These are phyloP conservation scores for Silurus asotus DNA, from an alignment of 2,113 vertebrate species.

Conservation along the genomic window DNA sequence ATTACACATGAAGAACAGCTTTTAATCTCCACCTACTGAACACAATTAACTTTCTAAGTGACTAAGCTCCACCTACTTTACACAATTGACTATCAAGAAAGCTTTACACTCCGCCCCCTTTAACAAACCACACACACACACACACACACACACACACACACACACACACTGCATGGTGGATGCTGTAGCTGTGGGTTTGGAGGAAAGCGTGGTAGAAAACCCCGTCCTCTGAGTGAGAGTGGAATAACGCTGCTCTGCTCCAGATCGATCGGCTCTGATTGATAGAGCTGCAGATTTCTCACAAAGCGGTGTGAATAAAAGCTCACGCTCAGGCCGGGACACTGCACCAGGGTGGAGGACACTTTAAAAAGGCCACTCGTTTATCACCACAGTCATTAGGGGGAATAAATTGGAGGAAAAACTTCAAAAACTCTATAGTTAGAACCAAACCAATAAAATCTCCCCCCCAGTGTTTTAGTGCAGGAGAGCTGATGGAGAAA, in stretches of 20 bases:
- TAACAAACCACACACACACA: neutral
- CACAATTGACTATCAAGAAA: neutral
- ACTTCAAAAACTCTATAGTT: neutral
- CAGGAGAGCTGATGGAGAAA: neutral
- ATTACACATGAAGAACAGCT: no score
- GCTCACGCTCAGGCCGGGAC: conserved; percentile 4
- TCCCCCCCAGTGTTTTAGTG: neutral
- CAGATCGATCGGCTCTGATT: conserved; percentile 55
- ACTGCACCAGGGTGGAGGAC: conserved; percentile 1
- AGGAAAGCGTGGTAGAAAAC: neutral
- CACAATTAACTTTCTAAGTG: no score
- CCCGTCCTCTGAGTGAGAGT: conserved; percentile 27
- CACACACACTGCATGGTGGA: neutral
- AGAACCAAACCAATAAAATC: neutral
- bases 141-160: conserved; percentile 28
- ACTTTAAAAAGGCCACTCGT: conserved; percentile 45
- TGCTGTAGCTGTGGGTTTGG: neutral
- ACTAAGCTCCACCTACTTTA: neutral
- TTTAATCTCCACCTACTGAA: no score
- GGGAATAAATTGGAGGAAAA: conserved; percentile 37
- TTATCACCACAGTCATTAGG: conserved; percentile 53
- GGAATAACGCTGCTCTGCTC: conserved; percentile 43
- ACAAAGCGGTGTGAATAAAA: conserved; percentile 48
- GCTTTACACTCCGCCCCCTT: neutral
- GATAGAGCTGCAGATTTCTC: conserved; percentile 47